phyloP scores from a whole-genome alignment of 2,888 invertebrate species.

The Tiliacea citrago region DNA sequence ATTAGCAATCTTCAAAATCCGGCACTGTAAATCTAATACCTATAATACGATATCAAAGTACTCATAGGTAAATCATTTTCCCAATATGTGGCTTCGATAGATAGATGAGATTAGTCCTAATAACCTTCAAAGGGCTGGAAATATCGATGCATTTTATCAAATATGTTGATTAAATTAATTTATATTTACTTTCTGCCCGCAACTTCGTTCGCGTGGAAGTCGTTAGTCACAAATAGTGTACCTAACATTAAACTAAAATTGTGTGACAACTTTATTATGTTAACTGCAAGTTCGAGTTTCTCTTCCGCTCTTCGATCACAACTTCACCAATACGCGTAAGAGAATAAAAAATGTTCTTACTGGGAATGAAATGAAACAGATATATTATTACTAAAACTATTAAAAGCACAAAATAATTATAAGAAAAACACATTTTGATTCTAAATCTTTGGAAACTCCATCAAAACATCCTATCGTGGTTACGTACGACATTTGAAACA shows the following conservation, averaged over 20 bases:
- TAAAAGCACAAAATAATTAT: background rate
- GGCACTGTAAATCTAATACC: constrained; percentile 34
- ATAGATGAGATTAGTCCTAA: constrained; percentile 37
- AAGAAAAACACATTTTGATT: background rate
- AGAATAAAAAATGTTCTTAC: too few relatives aligned
- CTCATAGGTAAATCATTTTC: constrained; percentile 41
- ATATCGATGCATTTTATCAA: constrained; percentile 27
- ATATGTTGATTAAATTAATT: background rate
- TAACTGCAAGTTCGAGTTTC: too few relatives aligned
- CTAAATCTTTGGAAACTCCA: background rate
- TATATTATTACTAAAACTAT: background rate
- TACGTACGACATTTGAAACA: background rate
- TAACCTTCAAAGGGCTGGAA: constrained; percentile 17
- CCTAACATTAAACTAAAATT: too few relatives aligned
- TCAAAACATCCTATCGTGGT: background rate
- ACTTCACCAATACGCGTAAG: background rate
- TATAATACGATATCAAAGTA: constrained; percentile 21
- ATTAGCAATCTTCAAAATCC: background rate
- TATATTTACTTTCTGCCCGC: background rate
- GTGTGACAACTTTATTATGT: too few relatives aligned
- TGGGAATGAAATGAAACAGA: constrained; percentile 17
- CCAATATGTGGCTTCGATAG: constrained; percentile 28
- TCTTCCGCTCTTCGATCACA: too few relatives aligned
- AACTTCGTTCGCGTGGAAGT: too few relatives aligned
- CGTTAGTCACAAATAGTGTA: too few relatives aligned